These are phyloP conservation scores for Spisula subtruncata DNA, from an alignment of 2,888 invertebrate genomes.

Conservation along the genomic window DNA sequence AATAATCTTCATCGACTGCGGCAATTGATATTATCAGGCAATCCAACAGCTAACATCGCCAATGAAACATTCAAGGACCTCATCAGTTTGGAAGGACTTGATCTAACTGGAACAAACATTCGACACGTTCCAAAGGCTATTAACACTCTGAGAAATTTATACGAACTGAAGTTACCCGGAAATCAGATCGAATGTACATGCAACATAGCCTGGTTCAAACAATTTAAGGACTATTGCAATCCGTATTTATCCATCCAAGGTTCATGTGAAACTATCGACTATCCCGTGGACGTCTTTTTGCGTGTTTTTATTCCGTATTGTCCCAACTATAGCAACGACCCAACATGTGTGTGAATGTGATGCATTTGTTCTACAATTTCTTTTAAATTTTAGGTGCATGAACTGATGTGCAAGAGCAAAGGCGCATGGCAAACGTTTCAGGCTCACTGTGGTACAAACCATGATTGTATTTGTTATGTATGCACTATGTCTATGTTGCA, in stretches of 20 bases:
- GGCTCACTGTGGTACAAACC: too few species aligned
- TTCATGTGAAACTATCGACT: constrained; percentile 56
- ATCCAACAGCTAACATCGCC: constrained; percentile 67
- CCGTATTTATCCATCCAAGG: constrained; percentile 45
- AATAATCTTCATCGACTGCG: constrained; percentile 50
- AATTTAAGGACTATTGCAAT: neutral
- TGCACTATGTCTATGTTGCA: too few species aligned
- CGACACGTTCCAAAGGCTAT: constrained; percentile 64
- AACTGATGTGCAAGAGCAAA: too few species aligned
- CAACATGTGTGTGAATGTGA: neutral
- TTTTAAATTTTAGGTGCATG: neutral
- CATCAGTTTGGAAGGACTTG: constrained; percentile 37
- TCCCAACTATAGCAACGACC: constrained; percentile 10
- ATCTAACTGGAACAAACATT: constrained; percentile 57
- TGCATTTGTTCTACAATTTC: neutral
- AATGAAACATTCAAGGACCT: constrained; percentile 56
- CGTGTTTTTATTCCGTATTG: constrained; percentile 41
- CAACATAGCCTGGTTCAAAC: constrained; percentile 22
- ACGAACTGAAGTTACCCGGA: constrained; percentile 26
- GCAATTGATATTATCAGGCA: constrained; percentile 58
- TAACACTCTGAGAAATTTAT: constrained; percentile 42
- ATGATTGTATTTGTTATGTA: too few species aligned
- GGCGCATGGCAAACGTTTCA: too few species aligned
- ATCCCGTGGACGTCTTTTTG: constrained; percentile 37
- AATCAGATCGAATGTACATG: constrained; percentile 58